A percentile compares a stretch with the other conserved stretches of the same genome.
Conservation (phyloP, 2,797 vertebrate genomes). For the Choloepus didactylus region DNA sequence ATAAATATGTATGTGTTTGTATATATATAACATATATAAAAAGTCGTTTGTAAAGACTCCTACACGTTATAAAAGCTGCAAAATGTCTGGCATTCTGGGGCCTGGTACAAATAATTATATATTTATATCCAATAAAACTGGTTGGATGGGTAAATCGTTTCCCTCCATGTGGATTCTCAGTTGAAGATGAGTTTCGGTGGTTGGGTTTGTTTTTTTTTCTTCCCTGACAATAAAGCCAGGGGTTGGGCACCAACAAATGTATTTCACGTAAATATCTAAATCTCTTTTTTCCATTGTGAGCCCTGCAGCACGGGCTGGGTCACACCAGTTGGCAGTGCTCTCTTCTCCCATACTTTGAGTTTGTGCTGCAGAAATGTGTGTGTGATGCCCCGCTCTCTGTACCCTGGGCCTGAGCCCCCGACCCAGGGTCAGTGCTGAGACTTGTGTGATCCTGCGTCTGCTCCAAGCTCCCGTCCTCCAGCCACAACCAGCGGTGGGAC, state of each 20-base stretch:
- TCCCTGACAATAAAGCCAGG: conserved; percentile 84
- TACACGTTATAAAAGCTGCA: conserved; percentile 85
- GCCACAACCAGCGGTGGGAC: neutral
- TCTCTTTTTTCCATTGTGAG: conserved; percentile 80
- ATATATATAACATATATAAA: neutral
- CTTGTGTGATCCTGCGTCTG: neutral
- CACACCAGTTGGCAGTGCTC: conserved; percentile 75
- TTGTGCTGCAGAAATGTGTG: neutral
- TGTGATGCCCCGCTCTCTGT: fast-evolving
- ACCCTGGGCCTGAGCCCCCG: fast-evolving
- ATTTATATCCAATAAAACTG: conserved; percentile 89
- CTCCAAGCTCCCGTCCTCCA: neutral
- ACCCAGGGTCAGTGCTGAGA: neutral
- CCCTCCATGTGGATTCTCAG: conserved; percentile 82
- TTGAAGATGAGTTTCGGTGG: conserved; percentile 86
- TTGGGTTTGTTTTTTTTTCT: conserved; percentile 82
- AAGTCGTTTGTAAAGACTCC: conserved; percentile 83
- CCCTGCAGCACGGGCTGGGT: conserved; percentile 79
- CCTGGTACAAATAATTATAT: conserved; percentile 86
- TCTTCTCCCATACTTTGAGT: conserved; percentile 50
- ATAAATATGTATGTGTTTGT: neutral
- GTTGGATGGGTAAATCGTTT: conserved; percentile 87
- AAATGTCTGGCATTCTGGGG: conserved; percentile 84
- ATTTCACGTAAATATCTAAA: conserved; percentile 85
- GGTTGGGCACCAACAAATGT: conserved; percentile 83